phyloP scores from a whole-genome alignment of 2,888 invertebrate genomes.

The Plebejus argus region DNA sequence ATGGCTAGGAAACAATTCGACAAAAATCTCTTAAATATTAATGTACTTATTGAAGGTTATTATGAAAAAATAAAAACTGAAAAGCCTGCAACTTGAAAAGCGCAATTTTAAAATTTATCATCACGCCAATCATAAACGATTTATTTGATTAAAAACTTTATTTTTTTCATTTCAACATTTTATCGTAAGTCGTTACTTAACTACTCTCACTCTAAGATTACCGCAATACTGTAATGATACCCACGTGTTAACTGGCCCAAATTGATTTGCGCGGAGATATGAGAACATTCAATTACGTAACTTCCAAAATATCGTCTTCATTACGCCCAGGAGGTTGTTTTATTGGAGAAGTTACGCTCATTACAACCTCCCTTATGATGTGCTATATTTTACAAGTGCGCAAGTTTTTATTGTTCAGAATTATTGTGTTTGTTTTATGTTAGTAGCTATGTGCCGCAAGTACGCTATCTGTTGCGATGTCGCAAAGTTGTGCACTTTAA shows the following conservation, averaged over 20 bases:
- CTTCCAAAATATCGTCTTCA: slow-evolving; percentile 76
- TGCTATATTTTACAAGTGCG: slow-evolving; percentile 39
- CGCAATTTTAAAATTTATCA: too few species aligned
- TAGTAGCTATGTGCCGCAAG: slow-evolving; percentile 5
- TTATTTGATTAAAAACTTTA: too few species aligned
- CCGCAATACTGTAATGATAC: background rate
- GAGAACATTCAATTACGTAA: slow-evolving; percentile 70
- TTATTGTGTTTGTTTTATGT: slow-evolving; percentile 26
- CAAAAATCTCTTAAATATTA: too few species aligned
- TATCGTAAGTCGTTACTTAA: background rate
- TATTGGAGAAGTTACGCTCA: slow-evolving; percentile 76
- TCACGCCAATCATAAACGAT: too few species aligned
- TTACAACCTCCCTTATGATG: slow-evolving; percentile 61
- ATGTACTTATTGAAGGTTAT: too few species aligned
- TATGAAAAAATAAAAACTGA: too few species aligned
- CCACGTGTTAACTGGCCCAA: slow-evolving; percentile 38
- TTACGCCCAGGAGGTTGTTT: slow-evolving; percentile 71
- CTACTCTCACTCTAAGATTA: background rate
- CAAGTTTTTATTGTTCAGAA: slow-evolving; percentile 20
- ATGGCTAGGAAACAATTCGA: too few species aligned
- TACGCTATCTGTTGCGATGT: background rate
- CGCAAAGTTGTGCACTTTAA: background rate
- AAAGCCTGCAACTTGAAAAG: too few species aligned
- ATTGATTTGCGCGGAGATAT: slow-evolving; percentile 59
- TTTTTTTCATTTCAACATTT: too few species aligned